A percentile compares a stretch with the other conserved stretches of the same genome.
Evolutionary conservation across 2,797 vertebrate species (phyloP).

Genomic region (Emydoidea blandingii): DNA sequence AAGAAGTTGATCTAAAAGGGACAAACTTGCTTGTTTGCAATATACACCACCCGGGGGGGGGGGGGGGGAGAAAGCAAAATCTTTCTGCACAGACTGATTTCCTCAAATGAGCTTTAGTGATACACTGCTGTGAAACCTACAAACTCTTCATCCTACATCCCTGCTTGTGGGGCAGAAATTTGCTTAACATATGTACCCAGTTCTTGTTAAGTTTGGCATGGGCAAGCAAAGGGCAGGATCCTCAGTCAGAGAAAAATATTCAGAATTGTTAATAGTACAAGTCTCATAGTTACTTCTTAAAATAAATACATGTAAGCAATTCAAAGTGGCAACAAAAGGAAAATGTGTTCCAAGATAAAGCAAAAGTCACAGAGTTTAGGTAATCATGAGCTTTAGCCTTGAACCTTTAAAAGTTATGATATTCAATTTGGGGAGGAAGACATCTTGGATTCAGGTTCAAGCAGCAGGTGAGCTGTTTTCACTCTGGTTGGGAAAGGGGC

Average conservation of each 20-base stretch:
- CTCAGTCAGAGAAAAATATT: background rate
- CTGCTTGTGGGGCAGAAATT: background rate
- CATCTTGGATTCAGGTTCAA: background rate
- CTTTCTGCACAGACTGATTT: background rate
- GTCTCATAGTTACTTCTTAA: background rate
- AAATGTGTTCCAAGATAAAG: background rate
- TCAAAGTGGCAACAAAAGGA: background rate
- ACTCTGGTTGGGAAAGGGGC: background rate
- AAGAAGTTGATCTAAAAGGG: conserved; percentile 54
- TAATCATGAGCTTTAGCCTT: background rate
- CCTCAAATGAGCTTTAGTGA: conserved; percentile 9
- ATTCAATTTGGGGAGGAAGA: background rate
- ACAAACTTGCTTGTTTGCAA: conserved; percentile 47
- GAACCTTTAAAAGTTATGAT: rapidly evolving
- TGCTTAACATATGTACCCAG: background rate
- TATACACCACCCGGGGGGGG: background rate
- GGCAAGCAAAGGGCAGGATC: background rate
- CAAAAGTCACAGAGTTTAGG: background rate
- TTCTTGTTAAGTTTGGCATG: background rate
- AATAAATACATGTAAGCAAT: background rate
- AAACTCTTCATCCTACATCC: background rate
- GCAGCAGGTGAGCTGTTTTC: rapidly evolving
- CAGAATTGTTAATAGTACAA: background rate
- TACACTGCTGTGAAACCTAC: background rate
- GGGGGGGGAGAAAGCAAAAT: background rate